Base-by-base conservation (phyloP, 2,797 vertebrate genomes). In the Rhynchotus rufescens region DNA sequence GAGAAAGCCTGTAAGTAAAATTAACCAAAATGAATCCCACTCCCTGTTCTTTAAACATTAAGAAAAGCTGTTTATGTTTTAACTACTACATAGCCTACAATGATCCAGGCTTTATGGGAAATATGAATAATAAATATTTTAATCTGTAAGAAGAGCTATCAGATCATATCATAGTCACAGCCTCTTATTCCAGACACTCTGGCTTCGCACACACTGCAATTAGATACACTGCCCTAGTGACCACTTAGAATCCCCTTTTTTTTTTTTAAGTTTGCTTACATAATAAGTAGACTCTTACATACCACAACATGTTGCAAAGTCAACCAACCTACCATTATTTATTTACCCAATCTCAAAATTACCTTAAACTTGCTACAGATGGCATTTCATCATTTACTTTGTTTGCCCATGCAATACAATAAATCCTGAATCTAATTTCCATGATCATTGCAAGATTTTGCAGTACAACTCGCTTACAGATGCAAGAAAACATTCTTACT, bases 111-210 rank as follows among this genome's bases (percentile, higher is more conserved):
- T 91, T 86, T 86, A 88, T 26, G 65, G 15, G 77, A 88, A 85
- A 90, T 34, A 80, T 30, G 15, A 94, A 59, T 78, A 88, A 86
- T 80, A 83, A 90, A 83, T 93, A 84, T 15, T 84, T 84, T 42
- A 54, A 68, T 84, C 68, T 80, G 28, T 44, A 84, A 47, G 60
- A 93, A 75, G 15, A 89, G 56, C 34, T 42, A 78, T 4, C 11
- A 32, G 42, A 90, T 47, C 20, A 25, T 85, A 62, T 22, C 56
- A 69, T 1, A 68, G 32, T 14, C 44, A 49, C 14, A 30, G 52
- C 52, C 32, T 91, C 86, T 61, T 38, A 73, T 9, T 21, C 42
- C 17, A 22, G 19, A 91, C n/a, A 0, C 0, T 54, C 68, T 87
- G 56, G 84, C 66, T 59, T 40, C 21, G 17, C 1, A 2, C 17